phyloP scores from a whole-genome alignment of 2,888 invertebrate species.

The Tachina fera region DNA sequence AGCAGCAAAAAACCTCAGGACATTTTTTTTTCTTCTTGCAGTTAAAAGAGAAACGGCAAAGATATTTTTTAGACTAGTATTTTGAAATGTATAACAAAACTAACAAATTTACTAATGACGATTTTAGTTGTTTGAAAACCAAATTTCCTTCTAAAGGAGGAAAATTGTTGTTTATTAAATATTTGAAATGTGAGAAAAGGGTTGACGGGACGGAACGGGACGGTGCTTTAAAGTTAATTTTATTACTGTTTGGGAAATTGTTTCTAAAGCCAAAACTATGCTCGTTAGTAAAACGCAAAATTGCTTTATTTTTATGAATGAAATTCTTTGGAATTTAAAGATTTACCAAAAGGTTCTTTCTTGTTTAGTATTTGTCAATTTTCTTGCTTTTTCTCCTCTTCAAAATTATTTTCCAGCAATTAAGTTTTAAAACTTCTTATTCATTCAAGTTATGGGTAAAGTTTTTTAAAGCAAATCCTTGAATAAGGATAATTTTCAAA shows the following conservation, averaged over 20 bases:
- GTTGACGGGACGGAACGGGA: conserved; percentile 2
- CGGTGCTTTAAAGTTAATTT: conserved; percentile 32
- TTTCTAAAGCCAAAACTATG: conserved; percentile 77
- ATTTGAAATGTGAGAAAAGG: conserved; percentile 11
- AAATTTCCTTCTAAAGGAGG: not conserved
- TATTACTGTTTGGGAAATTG: conserved; percentile 15
- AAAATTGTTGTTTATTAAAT: conserved; percentile 28
- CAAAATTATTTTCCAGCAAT: conserved; percentile 11
- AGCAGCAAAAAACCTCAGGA: conserved; percentile 14
- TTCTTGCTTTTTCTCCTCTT: not conserved
- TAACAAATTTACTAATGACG: conserved; percentile 37
- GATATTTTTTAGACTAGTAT: conserved; percentile 7
- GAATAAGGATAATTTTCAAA: conserved; percentile 1
- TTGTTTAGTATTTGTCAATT: not conserved
- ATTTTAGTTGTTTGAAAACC: not conserved
- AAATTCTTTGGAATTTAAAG: conserved; percentile 31
- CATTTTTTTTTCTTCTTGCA: conserved; percentile 24
- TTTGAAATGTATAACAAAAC: conserved; percentile 24
- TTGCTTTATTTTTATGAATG: conserved; percentile 76
- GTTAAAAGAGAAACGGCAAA: conserved; percentile 23
- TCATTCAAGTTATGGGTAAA: not conserved
- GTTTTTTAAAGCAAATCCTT: conserved; percentile 23
- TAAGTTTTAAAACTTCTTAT: conserved; percentile 37
- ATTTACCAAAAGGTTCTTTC: conserved; percentile 7
- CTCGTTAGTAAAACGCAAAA: conserved; percentile 82